Percentiles rank a stretch among this genome's conserved stretches.
phyloP scores from a whole-genome alignment of 2,888 invertebrate genomes.

The Orthonevra nobilis region DNA sequence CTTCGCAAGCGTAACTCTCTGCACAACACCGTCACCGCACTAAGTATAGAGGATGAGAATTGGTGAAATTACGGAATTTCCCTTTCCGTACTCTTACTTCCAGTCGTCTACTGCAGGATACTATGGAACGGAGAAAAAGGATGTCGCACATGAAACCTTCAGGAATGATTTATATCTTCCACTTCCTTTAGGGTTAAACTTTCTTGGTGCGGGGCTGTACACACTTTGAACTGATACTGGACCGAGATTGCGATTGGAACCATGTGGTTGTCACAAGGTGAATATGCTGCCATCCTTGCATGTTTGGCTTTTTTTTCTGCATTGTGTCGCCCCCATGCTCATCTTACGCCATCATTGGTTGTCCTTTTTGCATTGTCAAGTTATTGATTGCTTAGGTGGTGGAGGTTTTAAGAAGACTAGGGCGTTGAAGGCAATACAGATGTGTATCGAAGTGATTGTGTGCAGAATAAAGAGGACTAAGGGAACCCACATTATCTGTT shows the following conservation, averaged over 20 bases:
- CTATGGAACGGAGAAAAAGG: slow-evolving; percentile 19
- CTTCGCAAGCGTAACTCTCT: too few relatives aligned
- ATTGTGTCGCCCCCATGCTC: neutral
- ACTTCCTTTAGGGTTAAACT: slow-evolving; percentile 52
- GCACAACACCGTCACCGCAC: neutral
- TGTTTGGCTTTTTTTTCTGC: neutral
- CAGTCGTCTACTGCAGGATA: slow-evolving; percentile 2
- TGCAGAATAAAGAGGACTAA: neutral
- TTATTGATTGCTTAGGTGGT: slow-evolving; percentile 35
- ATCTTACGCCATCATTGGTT: slow-evolving; percentile 1
- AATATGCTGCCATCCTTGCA: slow-evolving; percentile 35
- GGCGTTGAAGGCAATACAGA: slow-evolving; percentile 8
- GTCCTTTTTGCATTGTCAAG: slow-evolving; percentile 44
- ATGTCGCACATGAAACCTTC: slow-evolving; percentile 60
- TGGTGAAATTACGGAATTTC: slow-evolving; percentile 59
- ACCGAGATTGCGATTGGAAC: too few relatives aligned
- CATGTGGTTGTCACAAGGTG: slow-evolving; percentile 45
- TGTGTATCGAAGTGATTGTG: slow-evolving; percentile 25
- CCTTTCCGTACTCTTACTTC: slow-evolving; percentile 22
- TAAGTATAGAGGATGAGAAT: slow-evolving; percentile 19
- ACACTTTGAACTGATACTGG: slow-evolving; percentile 58
- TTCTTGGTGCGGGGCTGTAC: slow-evolving; percentile 44
- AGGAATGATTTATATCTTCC: slow-evolving; percentile 64
- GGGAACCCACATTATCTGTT: too few relatives aligned
- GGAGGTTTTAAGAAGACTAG: neutral